Percentiles rank a stretch among this genome's conserved stretches.
Evolutionary conservation across 1,140 invertebrate species (phyloP).

Genomic region (Tribolium madens): DNA sequence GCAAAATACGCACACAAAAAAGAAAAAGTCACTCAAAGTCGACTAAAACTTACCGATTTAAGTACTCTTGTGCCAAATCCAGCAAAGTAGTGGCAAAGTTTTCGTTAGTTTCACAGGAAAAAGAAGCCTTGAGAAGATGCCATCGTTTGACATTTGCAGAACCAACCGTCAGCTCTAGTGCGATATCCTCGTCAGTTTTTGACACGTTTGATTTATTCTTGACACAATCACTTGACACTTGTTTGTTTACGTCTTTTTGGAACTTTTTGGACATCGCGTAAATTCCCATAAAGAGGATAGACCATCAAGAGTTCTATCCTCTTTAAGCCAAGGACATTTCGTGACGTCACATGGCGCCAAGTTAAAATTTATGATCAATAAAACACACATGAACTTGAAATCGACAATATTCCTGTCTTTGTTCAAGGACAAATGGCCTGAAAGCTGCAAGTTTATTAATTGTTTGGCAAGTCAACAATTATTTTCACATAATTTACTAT

Average conservation of each 20-base stretch:
- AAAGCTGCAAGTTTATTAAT: background rate
- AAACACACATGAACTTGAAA: conserved; percentile 17
- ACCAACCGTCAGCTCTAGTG: conserved; percentile 23
- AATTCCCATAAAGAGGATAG: conserved; percentile 44
- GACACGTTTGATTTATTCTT: conserved; percentile 15
- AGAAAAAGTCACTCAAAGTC: background rate
- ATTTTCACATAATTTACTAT: too few species aligned
- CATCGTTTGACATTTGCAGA: conserved; percentile 40
- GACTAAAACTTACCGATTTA: conserved; percentile 39
- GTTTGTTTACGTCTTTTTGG: conserved; percentile 25
- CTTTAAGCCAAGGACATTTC: conserved; percentile 42
- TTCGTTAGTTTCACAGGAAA: conserved; percentile 41
- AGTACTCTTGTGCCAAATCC: conserved; percentile 41
- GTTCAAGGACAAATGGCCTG: background rate
- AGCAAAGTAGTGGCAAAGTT: conserved; percentile 37
- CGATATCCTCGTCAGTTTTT: conserved; percentile 8
- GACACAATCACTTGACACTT: conserved; percentile 33
- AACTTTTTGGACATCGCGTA: conserved; percentile 40
- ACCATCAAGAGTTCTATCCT: conserved; percentile 40
- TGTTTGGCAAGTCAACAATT: too few species aligned
- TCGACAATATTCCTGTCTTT: background rate
- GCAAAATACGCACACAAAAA: background rate
- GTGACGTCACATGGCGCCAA: conserved; percentile 49
- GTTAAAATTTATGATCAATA: conserved; percentile 40
- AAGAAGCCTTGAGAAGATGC: conserved; percentile 32